Evolutionary conservation across 2,888 invertebrate genomes (phyloP).

Genomic region (Tetramorium bicarinatum): DNA sequence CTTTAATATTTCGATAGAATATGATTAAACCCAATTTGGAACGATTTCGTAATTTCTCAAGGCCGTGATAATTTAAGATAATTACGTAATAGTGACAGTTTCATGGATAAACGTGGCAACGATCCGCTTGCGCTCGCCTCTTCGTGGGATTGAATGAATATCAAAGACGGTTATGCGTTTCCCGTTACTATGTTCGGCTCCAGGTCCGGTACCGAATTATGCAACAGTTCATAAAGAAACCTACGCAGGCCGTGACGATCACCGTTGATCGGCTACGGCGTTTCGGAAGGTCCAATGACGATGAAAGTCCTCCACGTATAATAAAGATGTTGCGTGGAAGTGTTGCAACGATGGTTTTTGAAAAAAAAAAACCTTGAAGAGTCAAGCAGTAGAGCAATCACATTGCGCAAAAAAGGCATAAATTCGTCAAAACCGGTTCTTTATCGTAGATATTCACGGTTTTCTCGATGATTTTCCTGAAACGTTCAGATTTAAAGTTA

Average conservation of each 20-base stretch:
- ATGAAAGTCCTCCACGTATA: conserved; percentile 60
- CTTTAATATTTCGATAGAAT: background rate
- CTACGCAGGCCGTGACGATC: conserved; percentile 1
- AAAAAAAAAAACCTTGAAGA: conserved; percentile 21
- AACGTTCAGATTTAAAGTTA: conserved; percentile 6
- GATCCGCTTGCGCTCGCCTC: background rate
- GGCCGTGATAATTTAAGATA: conserved; percentile 12
- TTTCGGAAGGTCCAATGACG: conserved; percentile 59
- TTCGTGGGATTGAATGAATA: background rate
- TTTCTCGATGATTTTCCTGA: conserved; percentile 4
- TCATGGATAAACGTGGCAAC: conserved; percentile 11
- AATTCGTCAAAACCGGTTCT: background rate
- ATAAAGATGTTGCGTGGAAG: conserved; percentile 45
- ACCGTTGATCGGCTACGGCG: conserved; percentile 6
- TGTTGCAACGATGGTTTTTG: conserved; percentile 49
- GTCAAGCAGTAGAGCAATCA: background rate
- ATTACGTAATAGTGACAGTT: background rate
- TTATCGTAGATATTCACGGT: background rate
- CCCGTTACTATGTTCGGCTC: conserved; percentile 61
- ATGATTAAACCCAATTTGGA: background rate
- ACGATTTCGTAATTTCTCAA: conserved; percentile 21
- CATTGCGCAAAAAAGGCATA: conserved; percentile 4
- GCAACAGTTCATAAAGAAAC: conserved; percentile 67
- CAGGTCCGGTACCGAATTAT: conserved; percentile 57
- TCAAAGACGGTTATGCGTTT: conserved; percentile 30